Conservation (phyloP, 2,113 vertebrate species). For the Anser brachyrhynchus region DNA sequence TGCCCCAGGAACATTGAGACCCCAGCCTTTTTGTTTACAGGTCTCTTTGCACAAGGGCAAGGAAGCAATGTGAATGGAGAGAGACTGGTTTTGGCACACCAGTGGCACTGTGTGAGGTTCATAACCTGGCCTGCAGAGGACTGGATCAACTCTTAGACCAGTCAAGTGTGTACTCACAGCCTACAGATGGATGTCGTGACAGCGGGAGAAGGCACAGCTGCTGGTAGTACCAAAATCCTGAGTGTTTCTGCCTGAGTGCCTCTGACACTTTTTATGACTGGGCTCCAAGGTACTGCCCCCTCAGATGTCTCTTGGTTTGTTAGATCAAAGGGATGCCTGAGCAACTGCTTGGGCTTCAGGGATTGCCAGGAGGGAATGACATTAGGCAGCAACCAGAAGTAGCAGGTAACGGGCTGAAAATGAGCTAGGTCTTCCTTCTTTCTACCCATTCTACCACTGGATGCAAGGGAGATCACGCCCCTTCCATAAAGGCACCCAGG, state of each 20-base stretch:
- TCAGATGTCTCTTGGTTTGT: neutral
- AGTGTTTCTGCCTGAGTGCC: neutral
- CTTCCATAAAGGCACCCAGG: neutral
- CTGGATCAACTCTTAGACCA: neutral
- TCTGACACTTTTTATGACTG: neutral
- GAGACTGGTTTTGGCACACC: neutral
- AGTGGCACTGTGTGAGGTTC: accelerated
- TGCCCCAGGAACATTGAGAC: neutral
- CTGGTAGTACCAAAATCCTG: neutral
- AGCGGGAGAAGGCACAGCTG: neutral
- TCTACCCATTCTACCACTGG: neutral
- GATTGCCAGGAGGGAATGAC: neutral
- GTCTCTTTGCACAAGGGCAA: neutral
- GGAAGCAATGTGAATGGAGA: neutral
- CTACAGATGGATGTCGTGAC: neutral
- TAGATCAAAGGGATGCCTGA: neutral
- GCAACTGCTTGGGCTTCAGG: neutral
- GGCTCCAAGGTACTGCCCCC: neutral
- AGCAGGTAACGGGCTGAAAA: neutral
- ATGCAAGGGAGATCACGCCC: neutral
- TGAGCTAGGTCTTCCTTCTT: neutral
- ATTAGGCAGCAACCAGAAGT: neutral
- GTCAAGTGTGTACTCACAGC: neutral
- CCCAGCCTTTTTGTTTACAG: neutral
- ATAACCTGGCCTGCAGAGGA: accelerated